Evolutionary conservation across 2,888 invertebrate species (phyloP).

Genomic region (Diaprepes abbreviatus): DNA sequence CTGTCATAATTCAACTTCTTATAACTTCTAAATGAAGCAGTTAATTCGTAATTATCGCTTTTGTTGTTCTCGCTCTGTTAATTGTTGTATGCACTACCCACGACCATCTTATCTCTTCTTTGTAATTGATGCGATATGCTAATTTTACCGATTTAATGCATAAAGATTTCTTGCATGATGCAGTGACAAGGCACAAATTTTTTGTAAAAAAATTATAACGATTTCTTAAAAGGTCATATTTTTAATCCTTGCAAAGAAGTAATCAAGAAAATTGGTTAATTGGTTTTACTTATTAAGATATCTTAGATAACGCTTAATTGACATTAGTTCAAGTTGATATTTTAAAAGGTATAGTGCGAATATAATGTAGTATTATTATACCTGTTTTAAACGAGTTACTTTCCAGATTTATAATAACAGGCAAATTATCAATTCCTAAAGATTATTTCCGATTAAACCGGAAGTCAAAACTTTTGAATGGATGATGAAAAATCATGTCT

Average conservation of each 20-base stretch:
- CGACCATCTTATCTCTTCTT: conserved; percentile 23
- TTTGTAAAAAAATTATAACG: conserved; percentile 15
- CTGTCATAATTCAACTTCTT: conserved; percentile 2
- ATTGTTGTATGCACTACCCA: conserved; percentile 41
- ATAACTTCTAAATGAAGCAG: conserved; percentile 50
- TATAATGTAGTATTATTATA: too few species aligned
- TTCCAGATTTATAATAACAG: too few species aligned
- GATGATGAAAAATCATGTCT: too few species aligned
- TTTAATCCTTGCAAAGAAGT: background rate
- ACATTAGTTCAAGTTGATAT: too few species aligned
- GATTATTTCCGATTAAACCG: too few species aligned
- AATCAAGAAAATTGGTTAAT: conserved; percentile 1
- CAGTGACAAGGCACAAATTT: conserved; percentile 3
- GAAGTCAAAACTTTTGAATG: too few species aligned
- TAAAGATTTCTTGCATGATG: conserved; percentile 23
- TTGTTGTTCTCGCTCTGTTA: conserved; percentile 31
- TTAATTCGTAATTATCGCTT: conserved; percentile 42
- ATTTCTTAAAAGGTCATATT: conserved; percentile 19
- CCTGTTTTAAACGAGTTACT: too few species aligned
- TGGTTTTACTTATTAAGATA: conserved; percentile 8
- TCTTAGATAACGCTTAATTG: background rate
- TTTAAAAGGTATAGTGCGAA: too few species aligned
- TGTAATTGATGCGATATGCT: conserved; percentile 45
- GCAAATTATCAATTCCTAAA: too few species aligned
- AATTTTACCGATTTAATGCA: conserved; percentile 35